These are phyloP conservation scores for Bradypus variegatus DNA, from an alignment of 2,797 vertebrate species.

Conservation along the genomic window DNA sequence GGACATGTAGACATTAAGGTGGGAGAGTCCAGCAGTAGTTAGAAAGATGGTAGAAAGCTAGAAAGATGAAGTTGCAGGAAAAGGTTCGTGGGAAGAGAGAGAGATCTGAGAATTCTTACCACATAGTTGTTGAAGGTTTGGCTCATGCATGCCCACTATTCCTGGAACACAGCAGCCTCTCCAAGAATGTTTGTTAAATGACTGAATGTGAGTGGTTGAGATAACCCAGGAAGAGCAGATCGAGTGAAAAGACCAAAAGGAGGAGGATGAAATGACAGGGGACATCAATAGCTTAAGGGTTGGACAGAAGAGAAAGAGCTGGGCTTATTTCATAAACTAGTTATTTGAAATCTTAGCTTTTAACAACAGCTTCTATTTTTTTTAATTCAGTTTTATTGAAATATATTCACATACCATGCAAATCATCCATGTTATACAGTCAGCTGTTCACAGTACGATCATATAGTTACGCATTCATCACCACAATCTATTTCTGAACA, in stretches of 20 bases:
- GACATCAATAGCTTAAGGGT: neutral
- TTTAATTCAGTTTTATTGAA: no score
- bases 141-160: neutral
- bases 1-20: neutral
- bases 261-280: neutral
- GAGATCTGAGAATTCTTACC: neutral
- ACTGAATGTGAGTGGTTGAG: neutral
- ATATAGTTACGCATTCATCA: no score
- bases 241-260: neutral
- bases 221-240: neutral
- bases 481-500: no score
- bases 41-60: neutral
- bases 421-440: no score
- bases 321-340: neutral
- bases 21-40: neutral
- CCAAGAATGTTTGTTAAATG: neutral
- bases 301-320: neutral
- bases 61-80: neutral
- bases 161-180: neutral
- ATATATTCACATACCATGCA: no score
- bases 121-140: fast-evolving
- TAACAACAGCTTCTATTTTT: neutral
- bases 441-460: no score
- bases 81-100: neutral
- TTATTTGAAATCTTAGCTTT: neutral